These are phyloP conservation scores for Myiothlypis chrysogaster DNA, from an alignment of 2,797 vertebrate genomes.

Conservation along the genomic window DNA sequence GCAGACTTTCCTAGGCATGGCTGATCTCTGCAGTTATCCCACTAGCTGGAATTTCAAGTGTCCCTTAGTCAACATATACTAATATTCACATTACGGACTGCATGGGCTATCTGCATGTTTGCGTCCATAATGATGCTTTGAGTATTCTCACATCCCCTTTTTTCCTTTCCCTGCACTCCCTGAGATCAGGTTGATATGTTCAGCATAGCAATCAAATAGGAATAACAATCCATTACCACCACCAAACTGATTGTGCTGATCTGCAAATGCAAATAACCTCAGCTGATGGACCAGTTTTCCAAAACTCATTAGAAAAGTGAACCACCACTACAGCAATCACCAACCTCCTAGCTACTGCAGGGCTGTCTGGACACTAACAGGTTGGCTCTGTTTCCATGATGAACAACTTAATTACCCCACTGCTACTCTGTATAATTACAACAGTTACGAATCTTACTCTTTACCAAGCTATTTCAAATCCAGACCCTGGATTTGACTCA, in stretches of 20 bases:
- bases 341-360: background rate
- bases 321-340: background rate
- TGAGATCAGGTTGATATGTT: background rate
- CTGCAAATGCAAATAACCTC: background rate
- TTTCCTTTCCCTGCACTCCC: background rate
- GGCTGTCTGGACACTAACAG: background rate
- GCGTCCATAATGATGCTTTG: background rate
- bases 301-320: constrained; percentile 8
- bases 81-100: rapidly evolving
- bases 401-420: background rate
- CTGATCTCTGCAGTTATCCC: background rate
- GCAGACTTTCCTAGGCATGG: background rate
- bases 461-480: background rate
- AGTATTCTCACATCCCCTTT: background rate
- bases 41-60: background rate
- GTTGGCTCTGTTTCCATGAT: background rate
- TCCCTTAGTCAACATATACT: background rate
- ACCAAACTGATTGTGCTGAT: background rate
- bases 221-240: background rate
- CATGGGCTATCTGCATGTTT: background rate
- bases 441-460: background rate
- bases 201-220: background rate
- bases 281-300: background rate
- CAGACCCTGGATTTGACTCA: background rate
- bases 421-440: background rate